These are phyloP conservation scores for Drosophila lini DNA, from an alignment of 1,140 invertebrate genomes.

Conservation along the genomic window DNA sequence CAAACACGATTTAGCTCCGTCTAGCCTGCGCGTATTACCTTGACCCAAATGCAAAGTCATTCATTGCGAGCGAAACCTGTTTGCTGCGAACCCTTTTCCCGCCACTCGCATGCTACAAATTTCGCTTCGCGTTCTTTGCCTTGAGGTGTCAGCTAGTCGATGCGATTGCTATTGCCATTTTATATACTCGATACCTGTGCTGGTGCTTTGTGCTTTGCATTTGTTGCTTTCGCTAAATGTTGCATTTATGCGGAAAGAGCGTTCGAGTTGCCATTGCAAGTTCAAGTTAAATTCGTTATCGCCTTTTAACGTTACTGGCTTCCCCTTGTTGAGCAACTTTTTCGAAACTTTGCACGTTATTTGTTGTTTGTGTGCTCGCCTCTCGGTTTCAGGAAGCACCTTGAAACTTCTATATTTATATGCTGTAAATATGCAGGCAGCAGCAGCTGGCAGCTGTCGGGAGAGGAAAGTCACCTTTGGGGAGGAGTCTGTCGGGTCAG, in stretches of 20 bases:
- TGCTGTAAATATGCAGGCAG: constrained; percentile 48
- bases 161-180: constrained; percentile 29
- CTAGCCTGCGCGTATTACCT: constrained; percentile 62
- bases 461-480: constrained; percentile 22
- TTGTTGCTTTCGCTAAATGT: constrained; percentile 51
- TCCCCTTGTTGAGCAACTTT: constrained; percentile 73
- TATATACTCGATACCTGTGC: constrained; percentile 1
- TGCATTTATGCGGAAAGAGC: constrained; percentile 67
- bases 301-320: constrained; percentile 65
- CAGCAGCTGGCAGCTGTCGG: constrained; percentile 34
- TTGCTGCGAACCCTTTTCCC: constrained; percentile 70
- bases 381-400: constrained; percentile 68
- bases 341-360: constrained; percentile 59
- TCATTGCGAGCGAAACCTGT: constrained; percentile 66
- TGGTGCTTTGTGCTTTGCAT: constrained; percentile 22
- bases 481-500: constrained; percentile 1
- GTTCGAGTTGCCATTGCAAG: constrained; percentile 62
- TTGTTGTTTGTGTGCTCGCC: constrained; percentile 29
- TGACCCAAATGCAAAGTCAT: constrained; percentile 72
- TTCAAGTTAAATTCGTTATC: constrained; percentile 76
- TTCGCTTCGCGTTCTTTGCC: constrained; percentile 61
- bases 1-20: constrained; percentile 52
- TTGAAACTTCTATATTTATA: constrained; percentile 83
- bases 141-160: constrained; percentile 54
- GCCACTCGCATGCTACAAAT: constrained; percentile 61